Conservation (phyloP, 2,888 invertebrate genomes). For the Nebria brevicollis region DNA sequence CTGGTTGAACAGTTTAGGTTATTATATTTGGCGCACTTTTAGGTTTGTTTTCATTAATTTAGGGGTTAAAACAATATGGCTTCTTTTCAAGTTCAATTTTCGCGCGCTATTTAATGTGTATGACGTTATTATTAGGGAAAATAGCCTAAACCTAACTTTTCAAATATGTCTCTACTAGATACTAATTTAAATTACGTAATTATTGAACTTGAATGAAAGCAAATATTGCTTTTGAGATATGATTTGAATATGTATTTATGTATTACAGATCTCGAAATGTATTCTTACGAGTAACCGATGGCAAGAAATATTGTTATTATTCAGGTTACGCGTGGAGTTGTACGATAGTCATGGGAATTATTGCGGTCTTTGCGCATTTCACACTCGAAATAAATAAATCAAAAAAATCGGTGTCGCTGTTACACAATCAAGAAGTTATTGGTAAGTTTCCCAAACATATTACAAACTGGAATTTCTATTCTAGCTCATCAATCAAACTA, state of each 20-base stretch:
- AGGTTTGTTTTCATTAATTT: constrained; percentile 64
- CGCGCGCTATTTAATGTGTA: no score
- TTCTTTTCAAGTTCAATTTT: neutral
- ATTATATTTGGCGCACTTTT: constrained; percentile 90
- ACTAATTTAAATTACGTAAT: no score
- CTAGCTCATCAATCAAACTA: neutral
- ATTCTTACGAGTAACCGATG: constrained; percentile 85
- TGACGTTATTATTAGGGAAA: no score
- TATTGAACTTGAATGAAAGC: no score
- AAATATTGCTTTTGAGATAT: neutral
- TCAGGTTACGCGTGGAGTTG: constrained; percentile 83
- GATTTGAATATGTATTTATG: neutral
- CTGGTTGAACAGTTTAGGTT: constrained; percentile 87
- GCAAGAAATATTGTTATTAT: constrained; percentile 87
- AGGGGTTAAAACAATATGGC: constrained; percentile 6
- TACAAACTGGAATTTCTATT: neutral
- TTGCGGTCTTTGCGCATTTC: constrained; percentile 85
- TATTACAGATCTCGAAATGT: constrained; percentile 79
- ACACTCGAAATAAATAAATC: constrained; percentile 72
- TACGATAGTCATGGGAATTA: constrained; percentile 74
- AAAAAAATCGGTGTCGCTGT: constrained; percentile 66
- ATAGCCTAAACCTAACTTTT: no score
- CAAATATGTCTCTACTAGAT: no score
- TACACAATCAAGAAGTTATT: constrained; percentile 78
- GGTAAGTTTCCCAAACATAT: constrained; percentile 61